A percentile compares a stretch with the other conserved stretches of the same genome.
phyloP scores from a whole-genome alignment of 2,797 vertebrate genomes.

The Xenops minutus region DNA sequence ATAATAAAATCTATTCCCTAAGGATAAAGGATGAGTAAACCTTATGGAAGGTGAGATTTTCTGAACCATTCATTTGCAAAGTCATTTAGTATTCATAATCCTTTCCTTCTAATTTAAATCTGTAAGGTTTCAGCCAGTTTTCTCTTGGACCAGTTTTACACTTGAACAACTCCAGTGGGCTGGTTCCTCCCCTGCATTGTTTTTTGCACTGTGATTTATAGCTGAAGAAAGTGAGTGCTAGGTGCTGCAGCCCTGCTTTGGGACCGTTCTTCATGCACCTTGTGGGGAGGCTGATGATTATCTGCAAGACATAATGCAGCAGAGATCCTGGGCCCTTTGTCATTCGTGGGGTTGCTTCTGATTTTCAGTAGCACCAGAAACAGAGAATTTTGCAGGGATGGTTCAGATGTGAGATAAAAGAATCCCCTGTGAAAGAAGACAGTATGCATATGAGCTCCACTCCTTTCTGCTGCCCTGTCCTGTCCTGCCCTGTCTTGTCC shows the following conservation, averaged over 20 bases:
- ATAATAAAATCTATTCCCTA: constrained; percentile 31
- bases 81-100: background rate
- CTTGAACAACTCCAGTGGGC: background rate
- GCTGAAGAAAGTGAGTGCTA: background rate
- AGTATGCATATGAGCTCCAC: background rate
- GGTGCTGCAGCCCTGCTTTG: background rate
- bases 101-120: constrained; percentile 28
- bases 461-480: background rate
- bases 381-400: background rate
- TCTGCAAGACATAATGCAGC: background rate
- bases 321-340: background rate
- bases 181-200: background rate
- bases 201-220: background rate
- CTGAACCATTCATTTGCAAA: constrained; percentile 1
- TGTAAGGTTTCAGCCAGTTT: background rate
- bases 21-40: constrained; percentile 9
- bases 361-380: background rate
- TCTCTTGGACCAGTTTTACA: background rate
- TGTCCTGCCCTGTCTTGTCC: background rate
- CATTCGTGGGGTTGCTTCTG: background rate
- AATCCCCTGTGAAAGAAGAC: background rate
- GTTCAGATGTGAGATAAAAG: background rate
- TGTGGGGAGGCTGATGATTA: background rate
- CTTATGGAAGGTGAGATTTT: constrained; percentile 1
- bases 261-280: background rate